Conservation (phyloP, 1,140 invertebrate species). For the Lasaia peninsularis region DNA sequence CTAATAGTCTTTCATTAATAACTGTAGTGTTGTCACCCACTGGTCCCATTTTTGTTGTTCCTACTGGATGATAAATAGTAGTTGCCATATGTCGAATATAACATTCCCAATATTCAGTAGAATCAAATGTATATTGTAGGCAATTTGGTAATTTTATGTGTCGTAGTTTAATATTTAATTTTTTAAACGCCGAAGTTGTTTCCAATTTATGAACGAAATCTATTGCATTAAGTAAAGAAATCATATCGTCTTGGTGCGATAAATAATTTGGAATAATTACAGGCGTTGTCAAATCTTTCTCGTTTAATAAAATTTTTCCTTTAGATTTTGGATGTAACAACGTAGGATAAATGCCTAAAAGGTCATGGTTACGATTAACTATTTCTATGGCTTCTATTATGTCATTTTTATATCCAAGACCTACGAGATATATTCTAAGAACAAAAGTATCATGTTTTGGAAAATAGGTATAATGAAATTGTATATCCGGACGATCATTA, state of each 20-base stretch:
- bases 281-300: conserved; percentile 77
- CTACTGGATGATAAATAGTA: conserved; percentile 84
- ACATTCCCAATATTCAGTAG: conserved; percentile 82
- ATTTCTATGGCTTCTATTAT: conserved; percentile 54
- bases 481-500: conserved; percentile 50
- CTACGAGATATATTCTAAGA: conserved; percentile 37
- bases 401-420: conserved; percentile 64
- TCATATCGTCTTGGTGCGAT: conserved; percentile 83
- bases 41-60: conserved; percentile 89
- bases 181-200: conserved; percentile 56
- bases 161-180: conserved; percentile 55
- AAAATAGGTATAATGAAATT: conserved; percentile 50
- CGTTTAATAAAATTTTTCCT: conserved; percentile 59
- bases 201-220: conserved; percentile 64
- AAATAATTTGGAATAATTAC: conserved; percentile 89
- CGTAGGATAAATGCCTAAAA: conserved; percentile 69
- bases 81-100: conserved; percentile 79
- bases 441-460: conserved; percentile 40
- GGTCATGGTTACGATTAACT: conserved; percentile 65
- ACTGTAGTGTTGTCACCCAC: conserved; percentile 79
- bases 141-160: conserved; percentile 67
- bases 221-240: conserved; percentile 81
- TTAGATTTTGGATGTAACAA: conserved; percentile 75
- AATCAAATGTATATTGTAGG: conserved; percentile 57
- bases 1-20: conserved; percentile 82